phyloP scores from a whole-genome alignment of 2,797 vertebrate genomes.

The Smutsia gigantea region DNA sequence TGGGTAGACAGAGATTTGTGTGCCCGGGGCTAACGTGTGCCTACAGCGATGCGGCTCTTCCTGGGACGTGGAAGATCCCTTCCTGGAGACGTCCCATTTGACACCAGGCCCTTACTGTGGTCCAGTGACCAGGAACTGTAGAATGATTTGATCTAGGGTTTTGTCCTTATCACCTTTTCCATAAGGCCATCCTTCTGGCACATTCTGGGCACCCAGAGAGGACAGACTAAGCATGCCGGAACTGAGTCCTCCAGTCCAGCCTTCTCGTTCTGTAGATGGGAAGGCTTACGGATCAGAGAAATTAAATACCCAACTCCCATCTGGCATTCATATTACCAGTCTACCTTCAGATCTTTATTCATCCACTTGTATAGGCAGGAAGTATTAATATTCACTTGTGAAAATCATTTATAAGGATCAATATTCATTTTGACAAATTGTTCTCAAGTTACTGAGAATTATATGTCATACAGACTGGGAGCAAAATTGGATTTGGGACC shows the following conservation, averaged over 20 bases:
- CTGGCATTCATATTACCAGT: background rate
- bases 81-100: background rate
- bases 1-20: background rate
- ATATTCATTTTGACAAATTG: slow-evolving; percentile 18
- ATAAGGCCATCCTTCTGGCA: background rate
- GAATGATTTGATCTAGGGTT: too few species aligned
- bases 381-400: background rate
- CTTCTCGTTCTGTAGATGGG: background rate
- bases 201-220: background rate
- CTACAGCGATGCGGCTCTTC: background rate
- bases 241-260: background rate
- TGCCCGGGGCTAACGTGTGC: background rate
- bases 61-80: background rate
- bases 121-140: background rate
- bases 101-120: too few species aligned
- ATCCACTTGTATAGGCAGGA: background rate
- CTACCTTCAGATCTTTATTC: background rate
- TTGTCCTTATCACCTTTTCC: background rate
- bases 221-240: background rate
- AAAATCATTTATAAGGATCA: background rate
- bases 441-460: background rate
- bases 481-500: background rate
- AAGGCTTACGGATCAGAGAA: background rate
- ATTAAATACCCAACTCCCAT: background rate
- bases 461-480: background rate